These are phyloP conservation scores for Cricetomys ansorgei DNA, from an alignment of 2,113 vertebrate genomes.

Conservation along the genomic window DNA sequence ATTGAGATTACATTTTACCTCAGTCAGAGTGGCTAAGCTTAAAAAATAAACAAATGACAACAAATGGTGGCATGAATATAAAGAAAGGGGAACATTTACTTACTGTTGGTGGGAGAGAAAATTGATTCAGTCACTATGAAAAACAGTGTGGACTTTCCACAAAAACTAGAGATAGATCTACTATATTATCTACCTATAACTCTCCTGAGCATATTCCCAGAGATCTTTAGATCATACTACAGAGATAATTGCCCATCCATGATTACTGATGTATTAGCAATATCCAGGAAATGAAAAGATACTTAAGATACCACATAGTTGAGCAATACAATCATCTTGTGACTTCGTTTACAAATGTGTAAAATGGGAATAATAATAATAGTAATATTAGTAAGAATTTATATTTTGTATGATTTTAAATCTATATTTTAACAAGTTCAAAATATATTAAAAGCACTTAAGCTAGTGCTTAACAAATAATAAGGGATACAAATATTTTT, in stretches of 20 bases:
- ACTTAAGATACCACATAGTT: neutral
- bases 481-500: neutral
- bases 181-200: neutral
- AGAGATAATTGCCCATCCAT: neutral
- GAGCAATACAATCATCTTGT: neutral
- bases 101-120: neutral
- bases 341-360: neutral
- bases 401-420: neutral
- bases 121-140: neutral
- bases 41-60: neutral
- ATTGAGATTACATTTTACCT: neutral
- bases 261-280: neutral
- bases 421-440: neutral
- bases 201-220: neutral
- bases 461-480: neutral
- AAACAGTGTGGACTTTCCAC: neutral
- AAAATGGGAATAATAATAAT: neutral
- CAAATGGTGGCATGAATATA: neutral
- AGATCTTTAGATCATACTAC: neutral
- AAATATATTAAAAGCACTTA: neutral
- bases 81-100: neutral
- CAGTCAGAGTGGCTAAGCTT: neutral
- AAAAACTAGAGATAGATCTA: neutral
- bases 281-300: neutral
- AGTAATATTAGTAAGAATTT: neutral